phyloP scores from a whole-genome alignment of 2,888 invertebrate species.

The Tetropium fuscum region DNA sequence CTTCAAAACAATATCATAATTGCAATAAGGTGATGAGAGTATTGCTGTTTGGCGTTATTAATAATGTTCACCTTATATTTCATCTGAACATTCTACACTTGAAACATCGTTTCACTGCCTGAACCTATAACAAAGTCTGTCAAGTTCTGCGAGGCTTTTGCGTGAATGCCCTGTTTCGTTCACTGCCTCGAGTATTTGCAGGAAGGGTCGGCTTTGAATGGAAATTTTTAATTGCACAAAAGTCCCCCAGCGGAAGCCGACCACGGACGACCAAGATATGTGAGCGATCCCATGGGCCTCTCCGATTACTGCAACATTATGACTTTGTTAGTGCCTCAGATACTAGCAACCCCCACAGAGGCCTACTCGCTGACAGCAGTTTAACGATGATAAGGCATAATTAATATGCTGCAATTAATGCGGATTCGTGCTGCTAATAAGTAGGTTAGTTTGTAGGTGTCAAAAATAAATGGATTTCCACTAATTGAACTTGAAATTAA shows the following conservation, averaged over 20 bases:
- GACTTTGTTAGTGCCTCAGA: slow-evolving; percentile 44
- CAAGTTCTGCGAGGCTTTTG: slow-evolving; percentile 45
- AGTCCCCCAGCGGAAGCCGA: slow-evolving; percentile 36
- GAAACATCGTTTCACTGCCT: too few relatives aligned
- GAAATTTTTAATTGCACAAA: slow-evolving; percentile 53
- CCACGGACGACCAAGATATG: slow-evolving; percentile 44
- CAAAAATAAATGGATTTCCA: too few relatives aligned
- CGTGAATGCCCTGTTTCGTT: slow-evolving; percentile 50
- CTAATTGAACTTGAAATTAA: too few relatives aligned
- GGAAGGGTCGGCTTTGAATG: slow-evolving; percentile 43
- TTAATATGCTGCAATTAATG: slow-evolving; percentile 34
- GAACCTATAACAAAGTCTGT: neutral
- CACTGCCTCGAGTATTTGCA: slow-evolving; percentile 40
- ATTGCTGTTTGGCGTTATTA: too few relatives aligned
- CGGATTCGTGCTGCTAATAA: too few relatives aligned
- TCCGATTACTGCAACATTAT: slow-evolving; percentile 49
- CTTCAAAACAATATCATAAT: too few relatives aligned
- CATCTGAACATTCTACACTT: too few relatives aligned
- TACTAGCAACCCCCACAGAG: slow-evolving; percentile 35
- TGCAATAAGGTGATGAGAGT: too few relatives aligned
- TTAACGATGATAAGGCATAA: slow-evolving; percentile 34
- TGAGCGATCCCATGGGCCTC: slow-evolving; percentile 44
- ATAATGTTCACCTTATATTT: too few relatives aligned
- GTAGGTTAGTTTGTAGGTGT: too few relatives aligned
- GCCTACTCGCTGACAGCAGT: slow-evolving; percentile 40